phyloP scores from a whole-genome alignment of 2,888 invertebrate species.

The Arge pagana region DNA sequence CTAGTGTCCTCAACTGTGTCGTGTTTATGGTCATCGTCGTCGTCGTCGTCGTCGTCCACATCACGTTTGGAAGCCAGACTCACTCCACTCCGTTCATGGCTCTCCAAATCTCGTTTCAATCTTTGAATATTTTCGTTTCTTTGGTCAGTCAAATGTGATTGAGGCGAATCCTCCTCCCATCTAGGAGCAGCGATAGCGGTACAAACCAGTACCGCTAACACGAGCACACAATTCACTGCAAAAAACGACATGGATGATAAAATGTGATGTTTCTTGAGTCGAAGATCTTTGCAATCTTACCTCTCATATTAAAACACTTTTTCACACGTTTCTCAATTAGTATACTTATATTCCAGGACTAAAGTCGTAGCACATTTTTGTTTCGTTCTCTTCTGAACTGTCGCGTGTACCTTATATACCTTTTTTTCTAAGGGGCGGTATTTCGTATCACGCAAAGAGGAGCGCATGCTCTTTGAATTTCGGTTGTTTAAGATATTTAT shows the following conservation, averaged over 20 bases:
- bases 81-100: slow-evolving; percentile 7
- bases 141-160: too few species aligned
- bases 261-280: neutral
- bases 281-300: neutral
- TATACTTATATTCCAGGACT: neutral
- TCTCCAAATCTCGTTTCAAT: slow-evolving; percentile 1
- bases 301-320: slow-evolving; percentile 10
- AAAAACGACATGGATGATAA: neutral
- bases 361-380: neutral
- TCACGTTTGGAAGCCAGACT: slow-evolving; percentile 6
- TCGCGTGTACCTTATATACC: slow-evolving; percentile 11
- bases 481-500: slow-evolving; percentile 20
- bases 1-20: neutral
- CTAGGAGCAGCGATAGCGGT: slow-evolving; percentile 18
- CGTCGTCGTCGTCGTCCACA: neutral
- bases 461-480: neutral
- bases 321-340: slow-evolving; percentile 7
- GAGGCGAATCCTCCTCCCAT: slow-evolving; percentile 5
- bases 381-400: neutral
- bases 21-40: neutral
- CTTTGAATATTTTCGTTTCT: neutral
- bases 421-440: neutral
- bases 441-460: slow-evolving; percentile 11
- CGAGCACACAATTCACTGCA: slow-evolving; percentile 8
- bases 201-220: slow-evolving; percentile 15